phyloP scores from a whole-genome alignment of 2,888 invertebrate genomes.

The Candidula unifasciata region DNA sequence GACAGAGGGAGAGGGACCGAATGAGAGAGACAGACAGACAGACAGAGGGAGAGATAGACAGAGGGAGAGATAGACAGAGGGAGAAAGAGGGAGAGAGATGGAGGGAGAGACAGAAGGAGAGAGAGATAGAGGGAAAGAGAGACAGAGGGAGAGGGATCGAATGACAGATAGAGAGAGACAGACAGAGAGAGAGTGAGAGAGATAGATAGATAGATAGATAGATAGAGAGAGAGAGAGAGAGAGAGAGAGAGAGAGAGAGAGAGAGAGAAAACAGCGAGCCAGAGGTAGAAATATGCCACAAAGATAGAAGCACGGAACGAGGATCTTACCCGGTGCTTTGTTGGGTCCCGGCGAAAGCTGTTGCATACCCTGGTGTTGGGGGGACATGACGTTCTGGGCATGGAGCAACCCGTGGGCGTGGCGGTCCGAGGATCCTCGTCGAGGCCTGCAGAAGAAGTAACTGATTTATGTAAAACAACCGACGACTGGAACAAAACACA shows the following conservation, averaged over 20 bases:
- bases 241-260: slow-evolving; percentile 14
- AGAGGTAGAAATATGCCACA: slow-evolving; percentile 25
- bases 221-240: slow-evolving; percentile 3
- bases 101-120: neutral
- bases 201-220: neutral
- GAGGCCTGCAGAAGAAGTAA: slow-evolving; percentile 37
- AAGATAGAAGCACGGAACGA: neutral
- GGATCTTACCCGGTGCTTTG: slow-evolving; percentile 25
- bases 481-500: too few species aligned
- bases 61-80: neutral
- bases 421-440: slow-evolving; percentile 53
- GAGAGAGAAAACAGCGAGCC: neutral
- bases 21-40: neutral
- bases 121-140: neutral
- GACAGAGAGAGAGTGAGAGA: slow-evolving; percentile 5
- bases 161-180: too few species aligned
- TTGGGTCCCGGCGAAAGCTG: slow-evolving; percentile 49
- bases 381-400: slow-evolving; percentile 45
- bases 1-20: too few species aligned
- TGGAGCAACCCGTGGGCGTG: slow-evolving; percentile 51
- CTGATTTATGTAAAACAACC: too few species aligned
- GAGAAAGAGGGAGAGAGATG: neutral
- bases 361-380: slow-evolving; percentile 49
- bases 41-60: slow-evolving; percentile 4
- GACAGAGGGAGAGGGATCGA: neutral